phyloP scores from a whole-genome alignment of 1,140 invertebrate genomes.

The Triops cancriformis region DNA sequence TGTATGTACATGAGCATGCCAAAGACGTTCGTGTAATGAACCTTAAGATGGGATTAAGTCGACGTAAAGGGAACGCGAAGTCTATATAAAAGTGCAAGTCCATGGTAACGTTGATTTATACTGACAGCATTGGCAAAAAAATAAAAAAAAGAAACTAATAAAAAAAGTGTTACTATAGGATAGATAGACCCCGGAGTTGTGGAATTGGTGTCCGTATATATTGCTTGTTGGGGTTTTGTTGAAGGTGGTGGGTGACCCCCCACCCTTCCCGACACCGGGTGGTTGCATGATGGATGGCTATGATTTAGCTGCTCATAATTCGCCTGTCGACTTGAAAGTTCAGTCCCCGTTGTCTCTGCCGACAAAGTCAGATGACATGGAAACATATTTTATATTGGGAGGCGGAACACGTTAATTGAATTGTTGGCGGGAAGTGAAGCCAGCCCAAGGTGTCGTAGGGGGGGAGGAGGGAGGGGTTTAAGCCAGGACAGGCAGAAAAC shows the following conservation, averaged over 20 bases:
- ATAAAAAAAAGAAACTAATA: neutral
- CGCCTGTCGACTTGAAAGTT: conserved; percentile 8
- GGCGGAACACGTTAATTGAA: neutral
- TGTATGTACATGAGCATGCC: neutral
- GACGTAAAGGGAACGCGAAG: neutral
- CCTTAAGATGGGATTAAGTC: neutral
- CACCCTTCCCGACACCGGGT: neutral
- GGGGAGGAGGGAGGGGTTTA: neutral
- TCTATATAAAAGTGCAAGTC: neutral
- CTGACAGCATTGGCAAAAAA: neutral
- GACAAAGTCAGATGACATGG: neutral
- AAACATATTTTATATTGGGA: neutral
- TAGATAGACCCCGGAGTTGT: neutral
- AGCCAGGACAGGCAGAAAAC: neutral
- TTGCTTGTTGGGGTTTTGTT: neutral
- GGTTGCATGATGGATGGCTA: neutral
- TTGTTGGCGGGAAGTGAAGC: neutral
- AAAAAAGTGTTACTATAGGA: neutral
- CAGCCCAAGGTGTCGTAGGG: too few relatives aligned
- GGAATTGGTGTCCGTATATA: neutral
- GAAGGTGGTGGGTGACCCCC: neutral
- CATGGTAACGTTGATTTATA: neutral
- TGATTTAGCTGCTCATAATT: conserved; percentile 5
- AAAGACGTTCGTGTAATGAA: neutral
- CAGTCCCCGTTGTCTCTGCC: neutral